phyloP scores from a whole-genome alignment of 1,140 invertebrate species.

The Luehdorfia chinensis region DNA sequence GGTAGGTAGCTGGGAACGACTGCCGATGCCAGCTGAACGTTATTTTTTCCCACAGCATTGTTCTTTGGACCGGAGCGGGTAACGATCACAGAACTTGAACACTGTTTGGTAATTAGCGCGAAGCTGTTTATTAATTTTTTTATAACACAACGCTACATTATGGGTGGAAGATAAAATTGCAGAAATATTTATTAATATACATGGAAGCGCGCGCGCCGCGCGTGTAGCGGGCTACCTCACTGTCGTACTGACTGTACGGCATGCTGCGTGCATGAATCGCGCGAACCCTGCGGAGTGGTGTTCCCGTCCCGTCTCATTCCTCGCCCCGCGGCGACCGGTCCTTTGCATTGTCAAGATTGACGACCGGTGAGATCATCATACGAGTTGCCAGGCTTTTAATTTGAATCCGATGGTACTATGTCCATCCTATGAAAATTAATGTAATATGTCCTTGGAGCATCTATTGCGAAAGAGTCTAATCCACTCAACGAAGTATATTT shows the following conservation, averaged over 20 bases:
- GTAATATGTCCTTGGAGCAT: too few relatives aligned
- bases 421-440: slow-evolving; percentile 8
- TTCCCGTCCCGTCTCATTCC: slow-evolving; percentile 49
- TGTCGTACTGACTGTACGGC: slow-evolving; percentile 56
- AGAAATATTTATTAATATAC: slow-evolving; percentile 39
- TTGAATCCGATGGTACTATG: slow-evolving; percentile 37
- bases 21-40: slow-evolving; percentile 75
- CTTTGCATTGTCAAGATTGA: slow-evolving; percentile 74
- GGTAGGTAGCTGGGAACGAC: slow-evolving; percentile 75
- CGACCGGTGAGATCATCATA: slow-evolving; percentile 68
- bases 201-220: slow-evolving; percentile 62
- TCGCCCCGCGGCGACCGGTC: slow-evolving; percentile 53
- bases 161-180: slow-evolving; percentile 46
- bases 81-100: slow-evolving; percentile 45
- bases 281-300: slow-evolving; percentile 52
- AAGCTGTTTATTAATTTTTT: slow-evolving; percentile 27
- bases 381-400: slow-evolving; percentile 44
- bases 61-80: slow-evolving; percentile 69
- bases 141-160: slow-evolving; percentile 45
- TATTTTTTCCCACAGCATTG: slow-evolving; percentile 78
- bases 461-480: too few relatives aligned
- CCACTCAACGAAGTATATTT: too few relatives aligned
- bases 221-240: slow-evolving; percentile 53
- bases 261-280: slow-evolving; percentile 53
- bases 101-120: slow-evolving; percentile 40